These are phyloP conservation scores for Aphaenogaster floridana DNA, from an alignment of 1,140 invertebrate species.

Conservation along the genomic window DNA sequence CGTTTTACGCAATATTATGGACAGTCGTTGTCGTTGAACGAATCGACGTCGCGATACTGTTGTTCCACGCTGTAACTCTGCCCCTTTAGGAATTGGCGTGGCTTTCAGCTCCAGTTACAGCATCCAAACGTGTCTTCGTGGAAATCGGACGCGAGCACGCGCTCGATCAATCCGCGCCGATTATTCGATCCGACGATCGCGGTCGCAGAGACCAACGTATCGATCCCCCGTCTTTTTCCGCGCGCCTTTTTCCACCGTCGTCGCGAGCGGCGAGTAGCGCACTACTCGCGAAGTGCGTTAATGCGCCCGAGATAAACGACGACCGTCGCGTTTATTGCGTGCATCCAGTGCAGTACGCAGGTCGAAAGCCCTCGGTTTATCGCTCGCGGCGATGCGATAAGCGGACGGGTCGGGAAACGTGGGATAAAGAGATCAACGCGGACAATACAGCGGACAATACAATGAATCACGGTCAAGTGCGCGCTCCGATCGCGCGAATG, in stretches of 20 bases:
- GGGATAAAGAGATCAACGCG: not conserved
- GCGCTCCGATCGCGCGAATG: not conserved
- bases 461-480: not conserved
- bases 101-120: not conserved
- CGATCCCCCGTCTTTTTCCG: not conserved
- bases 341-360: conserved; percentile 9
- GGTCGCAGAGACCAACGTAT: conserved; percentile 7
- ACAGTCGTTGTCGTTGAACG: not conserved
- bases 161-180: not conserved
- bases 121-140: not conserved
- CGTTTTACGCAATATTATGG: too few relatives aligned
- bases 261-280: not conserved
- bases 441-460: not conserved
- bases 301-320: conserved; percentile 29
- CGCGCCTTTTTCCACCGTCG: not conserved
- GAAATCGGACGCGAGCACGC: not conserved
- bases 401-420: not conserved
- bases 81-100: not conserved
- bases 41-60: not conserved
- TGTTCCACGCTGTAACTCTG: conserved; percentile 6
- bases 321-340: conserved; percentile 13
- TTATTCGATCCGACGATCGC: not conserved
- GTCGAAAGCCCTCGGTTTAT: conserved; percentile 30
- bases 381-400: conserved; percentile 21
- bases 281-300: not conserved